phyloP scores from a whole-genome alignment of 1,140 invertebrate genomes.

The Phymastichus coffea region DNA sequence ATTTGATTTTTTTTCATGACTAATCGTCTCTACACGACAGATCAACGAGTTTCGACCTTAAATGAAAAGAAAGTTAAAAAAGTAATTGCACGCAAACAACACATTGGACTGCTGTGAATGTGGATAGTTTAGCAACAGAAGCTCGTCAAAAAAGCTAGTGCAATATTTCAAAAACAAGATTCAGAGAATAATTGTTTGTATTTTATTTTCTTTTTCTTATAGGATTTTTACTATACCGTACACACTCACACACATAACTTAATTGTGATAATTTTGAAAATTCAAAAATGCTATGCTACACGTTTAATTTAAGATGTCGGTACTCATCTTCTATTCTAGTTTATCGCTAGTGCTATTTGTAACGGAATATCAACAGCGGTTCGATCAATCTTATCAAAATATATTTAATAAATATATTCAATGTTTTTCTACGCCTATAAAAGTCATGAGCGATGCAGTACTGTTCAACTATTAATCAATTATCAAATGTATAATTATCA shows the following conservation, averaged over 20 bases:
- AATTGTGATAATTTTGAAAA: slow-evolving; percentile 14
- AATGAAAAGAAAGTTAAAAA: too few relatives aligned
- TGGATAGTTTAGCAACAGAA: not conserved
- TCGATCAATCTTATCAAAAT: slow-evolving; percentile 16
- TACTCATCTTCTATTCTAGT: slow-evolving; percentile 38
- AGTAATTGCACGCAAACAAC: too few relatives aligned
- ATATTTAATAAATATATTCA: slow-evolving; percentile 37
- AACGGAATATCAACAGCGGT: slow-evolving; percentile 1
- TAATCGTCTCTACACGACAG: too few relatives aligned
- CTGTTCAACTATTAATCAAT: not conserved
- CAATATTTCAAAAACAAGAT: not conserved
- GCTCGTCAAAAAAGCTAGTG: too few relatives aligned
- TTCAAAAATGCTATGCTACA: slow-evolving; percentile 38
- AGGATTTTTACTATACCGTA: too few relatives aligned
- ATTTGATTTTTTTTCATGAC: too few relatives aligned
- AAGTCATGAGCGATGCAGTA: not conserved
- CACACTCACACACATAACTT: slow-evolving; percentile 23
- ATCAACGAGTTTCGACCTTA: too few relatives aligned
- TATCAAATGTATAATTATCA: slow-evolving; percentile 5
- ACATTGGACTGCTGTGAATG: slow-evolving; percentile 38
- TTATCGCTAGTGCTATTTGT: slow-evolving; percentile 31
- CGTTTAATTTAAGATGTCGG: slow-evolving; percentile 28
- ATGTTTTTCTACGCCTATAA: slow-evolving; percentile 8
- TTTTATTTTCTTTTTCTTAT: too few relatives aligned
- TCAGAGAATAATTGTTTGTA: not conserved